Conservation (phyloP, 2,113 vertebrate genomes). For the Scopus umbretta region DNA sequence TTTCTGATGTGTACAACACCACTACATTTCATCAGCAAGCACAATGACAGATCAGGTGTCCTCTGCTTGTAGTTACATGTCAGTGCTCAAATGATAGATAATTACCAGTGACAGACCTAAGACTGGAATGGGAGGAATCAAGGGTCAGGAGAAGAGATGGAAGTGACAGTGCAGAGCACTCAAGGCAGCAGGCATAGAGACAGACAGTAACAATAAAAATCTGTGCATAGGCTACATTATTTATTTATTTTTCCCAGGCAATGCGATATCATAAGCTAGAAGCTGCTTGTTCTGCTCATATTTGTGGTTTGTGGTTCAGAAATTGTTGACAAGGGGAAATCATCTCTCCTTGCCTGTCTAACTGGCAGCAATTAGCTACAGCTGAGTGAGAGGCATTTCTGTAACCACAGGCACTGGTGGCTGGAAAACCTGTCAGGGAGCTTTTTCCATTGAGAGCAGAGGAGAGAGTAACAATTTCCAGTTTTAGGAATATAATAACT, state of each 20-base stretch:
- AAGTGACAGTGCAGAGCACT: background rate
- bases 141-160: background rate
- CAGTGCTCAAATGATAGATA: background rate
- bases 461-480: background rate
- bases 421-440: background rate
- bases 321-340: background rate
- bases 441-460: background rate
- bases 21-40: background rate
- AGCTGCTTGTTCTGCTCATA: background rate
- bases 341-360: background rate
- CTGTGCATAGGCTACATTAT: background rate
- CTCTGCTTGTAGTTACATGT: background rate
- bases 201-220: background rate
- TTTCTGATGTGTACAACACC: background rate
- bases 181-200: background rate
- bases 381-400: background rate
- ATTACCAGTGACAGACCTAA: slow-evolving; percentile 18
- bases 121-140: background rate
- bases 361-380: background rate
- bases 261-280: background rate
- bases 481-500: background rate
- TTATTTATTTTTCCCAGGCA: background rate
- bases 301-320: background rate
- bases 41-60: slow-evolving; percentile 1
- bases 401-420: background rate